Conservation (phyloP, 1,140 invertebrate species). For the Conus betulinus region DNA sequence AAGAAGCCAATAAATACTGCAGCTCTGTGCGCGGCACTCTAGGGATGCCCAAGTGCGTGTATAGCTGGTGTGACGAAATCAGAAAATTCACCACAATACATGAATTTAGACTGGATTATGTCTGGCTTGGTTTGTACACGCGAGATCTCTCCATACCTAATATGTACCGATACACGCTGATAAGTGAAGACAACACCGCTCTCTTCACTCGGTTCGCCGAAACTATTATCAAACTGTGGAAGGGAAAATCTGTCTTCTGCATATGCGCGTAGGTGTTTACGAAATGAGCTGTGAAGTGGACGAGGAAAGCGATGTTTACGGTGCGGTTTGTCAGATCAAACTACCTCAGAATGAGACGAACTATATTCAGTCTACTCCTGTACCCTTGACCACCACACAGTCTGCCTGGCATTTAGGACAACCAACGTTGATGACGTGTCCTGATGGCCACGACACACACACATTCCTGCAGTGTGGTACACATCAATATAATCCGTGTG, state of each 20-base stretch:
- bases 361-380: not conserved
- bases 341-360: no score
- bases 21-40: not conserved
- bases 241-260: not conserved
- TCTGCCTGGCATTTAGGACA: not conserved
- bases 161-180: not conserved
- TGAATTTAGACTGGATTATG: not conserved
- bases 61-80: not conserved
- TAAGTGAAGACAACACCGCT: not conserved
- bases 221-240: not conserved
- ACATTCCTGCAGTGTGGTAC: constrained; percentile 12
- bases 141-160: not conserved
- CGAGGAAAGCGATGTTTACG: no score
- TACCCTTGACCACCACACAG: not conserved
- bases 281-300: not conserved
- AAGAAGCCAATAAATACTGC: not conserved
- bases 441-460: constrained; percentile 12
- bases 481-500: not conserved
- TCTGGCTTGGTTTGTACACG: not conserved
- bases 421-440: not conserved
- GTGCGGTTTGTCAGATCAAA: not conserved
- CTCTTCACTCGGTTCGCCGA: not conserved
- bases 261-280: not conserved
- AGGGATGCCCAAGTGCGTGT: not conserved
- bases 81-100: not conserved